Evolutionary conservation across 2,888 invertebrate genomes (phyloP).

Genomic region (Pseudanteris insignis): DNA sequence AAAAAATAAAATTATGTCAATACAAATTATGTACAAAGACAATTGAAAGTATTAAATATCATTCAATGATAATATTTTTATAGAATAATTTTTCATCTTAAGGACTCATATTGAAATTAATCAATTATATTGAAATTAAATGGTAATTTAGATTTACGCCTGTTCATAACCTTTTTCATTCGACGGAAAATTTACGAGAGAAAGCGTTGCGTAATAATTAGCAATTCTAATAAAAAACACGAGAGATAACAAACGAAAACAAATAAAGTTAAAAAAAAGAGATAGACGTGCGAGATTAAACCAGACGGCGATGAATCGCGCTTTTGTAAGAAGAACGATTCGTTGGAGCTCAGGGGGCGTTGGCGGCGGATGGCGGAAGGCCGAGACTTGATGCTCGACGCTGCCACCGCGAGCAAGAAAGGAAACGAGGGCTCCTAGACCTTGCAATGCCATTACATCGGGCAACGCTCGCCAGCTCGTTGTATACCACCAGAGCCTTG

Average conservation of each 20-base stretch:
- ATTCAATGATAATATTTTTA: no score
- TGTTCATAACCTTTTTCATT: no score
- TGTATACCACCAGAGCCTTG: slow-evolving; percentile 42
- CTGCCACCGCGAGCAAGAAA: slow-evolving; percentile 40
- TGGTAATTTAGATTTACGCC: no score
- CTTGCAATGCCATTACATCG: slow-evolving; percentile 61
- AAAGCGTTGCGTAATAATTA: slow-evolving; percentile 29
- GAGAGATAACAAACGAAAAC: slow-evolving; percentile 10
- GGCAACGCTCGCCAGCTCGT: slow-evolving; percentile 48
- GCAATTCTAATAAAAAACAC: slow-evolving; percentile 13
- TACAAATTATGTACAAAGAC: no score
- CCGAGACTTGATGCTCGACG: slow-evolving; percentile 12
- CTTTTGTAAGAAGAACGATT: slow-evolving; percentile 11
- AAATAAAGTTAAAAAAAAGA: not conserved
- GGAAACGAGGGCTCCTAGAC: slow-evolving; percentile 53
- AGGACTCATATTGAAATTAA: no score
- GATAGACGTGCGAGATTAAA: slow-evolving; percentile 14
- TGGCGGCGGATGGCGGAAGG: slow-evolving; percentile 20
- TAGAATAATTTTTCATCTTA: no score
- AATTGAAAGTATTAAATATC: no score
- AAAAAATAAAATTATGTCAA: no score
- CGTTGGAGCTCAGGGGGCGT: slow-evolving; percentile 7
- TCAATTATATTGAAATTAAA: no score
- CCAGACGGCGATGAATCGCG: slow-evolving; percentile 32
- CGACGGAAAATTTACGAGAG: slow-evolving; percentile 2